A percentile compares a stretch with the other conserved stretches of the same genome.
phyloP scores from a whole-genome alignment of 2,113 vertebrate genomes.

The Empidonax alnorum region DNA sequence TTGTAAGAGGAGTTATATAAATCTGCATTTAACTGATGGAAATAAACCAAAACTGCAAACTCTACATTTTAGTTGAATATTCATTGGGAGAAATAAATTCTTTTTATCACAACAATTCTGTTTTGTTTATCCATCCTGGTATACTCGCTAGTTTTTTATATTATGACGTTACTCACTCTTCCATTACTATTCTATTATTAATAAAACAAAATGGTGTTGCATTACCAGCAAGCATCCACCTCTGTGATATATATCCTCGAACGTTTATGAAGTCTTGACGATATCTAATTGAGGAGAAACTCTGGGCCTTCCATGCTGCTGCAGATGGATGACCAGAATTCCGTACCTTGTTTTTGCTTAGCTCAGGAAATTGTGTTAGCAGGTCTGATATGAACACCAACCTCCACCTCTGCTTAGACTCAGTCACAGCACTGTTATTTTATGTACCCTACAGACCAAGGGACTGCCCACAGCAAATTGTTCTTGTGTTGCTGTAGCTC shows the following conservation, averaged over 20 bases:
- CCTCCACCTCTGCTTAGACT: neutral
- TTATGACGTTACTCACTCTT: neutral
- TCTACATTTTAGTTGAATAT: neutral
- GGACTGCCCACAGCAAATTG: neutral
- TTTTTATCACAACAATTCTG: slow-evolving; percentile 6
- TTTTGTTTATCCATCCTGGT: neutral
- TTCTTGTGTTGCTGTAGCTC: neutral
- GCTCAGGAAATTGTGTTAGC: neutral
- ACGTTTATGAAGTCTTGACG: neutral
- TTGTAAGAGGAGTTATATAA: neutral
- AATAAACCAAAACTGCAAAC: slow-evolving; percentile 10
- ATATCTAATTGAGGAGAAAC: neutral
- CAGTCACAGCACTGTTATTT: neutral
- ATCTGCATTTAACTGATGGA: slow-evolving; percentile 23
- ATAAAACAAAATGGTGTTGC: neutral
- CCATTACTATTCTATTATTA: slow-evolving; percentile 11
- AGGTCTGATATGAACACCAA: neutral
- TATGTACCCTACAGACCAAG: neutral
- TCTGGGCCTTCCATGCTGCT: neutral
- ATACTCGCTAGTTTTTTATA: neutral
- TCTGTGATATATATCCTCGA: neutral
- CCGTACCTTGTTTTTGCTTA: neutral
- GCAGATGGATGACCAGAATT: neutral
- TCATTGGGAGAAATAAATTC: slow-evolving; percentile 5
- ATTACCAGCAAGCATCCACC: neutral